Evolutionary conservation across 1,140 invertebrate species (phyloP), one percentile per base, ranked within the genome.

Genomic region (Calosoma granatense): DNA sequence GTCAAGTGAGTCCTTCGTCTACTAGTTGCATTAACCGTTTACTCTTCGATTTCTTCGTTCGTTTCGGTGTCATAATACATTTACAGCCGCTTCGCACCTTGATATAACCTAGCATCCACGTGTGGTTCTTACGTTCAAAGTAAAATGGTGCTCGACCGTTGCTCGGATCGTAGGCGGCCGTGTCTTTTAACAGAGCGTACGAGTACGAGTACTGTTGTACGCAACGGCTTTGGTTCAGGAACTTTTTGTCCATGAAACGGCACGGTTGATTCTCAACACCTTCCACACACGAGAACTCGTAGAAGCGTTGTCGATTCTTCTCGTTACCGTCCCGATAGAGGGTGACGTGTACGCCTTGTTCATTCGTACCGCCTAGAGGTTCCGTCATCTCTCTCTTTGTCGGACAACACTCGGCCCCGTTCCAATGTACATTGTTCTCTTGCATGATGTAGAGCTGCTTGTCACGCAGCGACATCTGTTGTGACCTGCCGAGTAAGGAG

Each of bases 151-250:
- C 30, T 75, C 70, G 63, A 66, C 67, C 71, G 72, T 36, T 36
- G n/a, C n/a, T n/a, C n/a, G n/a, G n/a, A n/a, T 36, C 26, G 6
- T 36, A 9, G 6, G 26, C 26, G 26, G 26, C n/a, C 20, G 51
- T 52, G 2, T 58, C 58, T 17, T 23, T 20, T 60, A 79, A 75
- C 55, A 92, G 78, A 12, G 90, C 90, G 71, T 92, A 94, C 0
- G 85, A 82, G 67, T 86, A 92, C n/a, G 86, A 86, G 71, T 86
- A 88, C 69, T 86, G 84, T 70, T 92, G 90, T 9, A 87, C 82
- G 72, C 90, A 94, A 63, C 78, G 75, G 2, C 88, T 90, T 53
- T 81, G 78, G 60, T 81, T 81, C 65, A 78, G 78, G 20, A 87
- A 73, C 55, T 81, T 78, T 12, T 79, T 76, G 69, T 90, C 83